Evolutionary conservation across 2,888 invertebrate species (phyloP).

Genomic region (Hypena proboscidalis): DNA sequence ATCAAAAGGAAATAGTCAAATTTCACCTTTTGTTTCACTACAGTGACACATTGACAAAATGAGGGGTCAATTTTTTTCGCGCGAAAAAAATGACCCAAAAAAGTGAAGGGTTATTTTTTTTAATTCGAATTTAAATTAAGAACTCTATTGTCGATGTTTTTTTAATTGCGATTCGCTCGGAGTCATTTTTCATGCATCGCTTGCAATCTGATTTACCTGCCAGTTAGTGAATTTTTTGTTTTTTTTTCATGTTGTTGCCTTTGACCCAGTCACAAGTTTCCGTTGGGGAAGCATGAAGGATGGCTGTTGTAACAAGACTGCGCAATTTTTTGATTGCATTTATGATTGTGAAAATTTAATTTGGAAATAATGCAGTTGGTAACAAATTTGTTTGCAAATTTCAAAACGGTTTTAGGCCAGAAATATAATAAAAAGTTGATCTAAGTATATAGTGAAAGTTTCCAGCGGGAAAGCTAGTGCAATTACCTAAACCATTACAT

Average conservation of each 20-base stretch:
- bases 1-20: constrained; percentile 75
- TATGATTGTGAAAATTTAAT: not conserved
- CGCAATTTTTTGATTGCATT: not conserved
- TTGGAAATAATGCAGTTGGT: not conserved
- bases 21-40: constrained; percentile 77
- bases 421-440: too few species aligned
- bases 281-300: constrained; percentile 39
- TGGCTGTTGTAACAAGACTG: not conserved
- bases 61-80: constrained; percentile 55
- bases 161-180: constrained; percentile 72
- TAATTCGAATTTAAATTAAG: constrained; percentile 75
- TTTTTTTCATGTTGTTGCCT: constrained; percentile 24
- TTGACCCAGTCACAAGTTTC: constrained; percentile 39
- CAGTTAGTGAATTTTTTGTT: constrained; percentile 59
- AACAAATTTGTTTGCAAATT: constrained; percentile 34
- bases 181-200: constrained; percentile 85
- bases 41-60: constrained; percentile 67
- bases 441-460: too few species aligned
- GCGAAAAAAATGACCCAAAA: constrained; percentile 38
- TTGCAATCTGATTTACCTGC: constrained; percentile 81
- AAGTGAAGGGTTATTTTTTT: constrained; percentile 53
- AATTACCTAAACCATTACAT: too few species aligned
- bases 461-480: too few species aligned
- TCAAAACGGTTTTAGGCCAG: too few species aligned
- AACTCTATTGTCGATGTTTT: constrained; percentile 70